A percentile compares a stretch with the other conserved stretches of the same genome.
These are phyloP conservation scores for Anser brachyrhynchus DNA, from an alignment of 2,113 vertebrate genomes.

Conservation along the genomic window DNA sequence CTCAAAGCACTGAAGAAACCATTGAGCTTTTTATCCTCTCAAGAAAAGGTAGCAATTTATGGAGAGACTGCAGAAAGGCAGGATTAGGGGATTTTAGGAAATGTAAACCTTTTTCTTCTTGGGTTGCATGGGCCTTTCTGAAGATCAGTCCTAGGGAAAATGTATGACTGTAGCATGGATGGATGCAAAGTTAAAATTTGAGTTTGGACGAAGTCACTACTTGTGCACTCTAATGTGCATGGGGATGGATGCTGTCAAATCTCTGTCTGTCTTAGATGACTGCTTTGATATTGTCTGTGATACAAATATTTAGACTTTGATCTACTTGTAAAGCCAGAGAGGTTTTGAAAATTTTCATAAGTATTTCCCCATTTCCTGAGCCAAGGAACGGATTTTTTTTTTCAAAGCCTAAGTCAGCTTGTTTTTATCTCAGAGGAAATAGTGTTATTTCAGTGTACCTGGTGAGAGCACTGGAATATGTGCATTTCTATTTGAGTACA, in stretches of 20 bases:
- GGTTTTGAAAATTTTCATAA: conserved; percentile 7
- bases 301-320: conserved; percentile 39
- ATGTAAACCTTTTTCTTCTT: conserved; percentile 42
- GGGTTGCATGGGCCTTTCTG: background rate
- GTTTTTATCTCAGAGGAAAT: conserved; percentile 4
- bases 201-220: background rate
- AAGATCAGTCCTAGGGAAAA: conserved; percentile 25
- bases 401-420: background rate
- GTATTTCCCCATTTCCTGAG: background rate
- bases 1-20: background rate
- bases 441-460: background rate
- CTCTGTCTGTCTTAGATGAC: background rate
- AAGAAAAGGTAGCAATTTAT: conserved; percentile 53
- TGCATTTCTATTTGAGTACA: background rate
- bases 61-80: conserved; percentile 33
- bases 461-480: background rate
- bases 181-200: conserved; percentile 42
- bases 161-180: background rate
- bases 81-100: conserved; percentile 56
- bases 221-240: background rate
- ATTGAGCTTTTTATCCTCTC: conserved; percentile 23
- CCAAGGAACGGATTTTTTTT: conserved; percentile 10
- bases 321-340: conserved; percentile 1
- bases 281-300: background rate
- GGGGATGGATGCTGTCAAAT: background rate